Evolutionary conservation across 2,888 invertebrate species (phyloP).

Genomic region (Campoplex nolae): DNA sequence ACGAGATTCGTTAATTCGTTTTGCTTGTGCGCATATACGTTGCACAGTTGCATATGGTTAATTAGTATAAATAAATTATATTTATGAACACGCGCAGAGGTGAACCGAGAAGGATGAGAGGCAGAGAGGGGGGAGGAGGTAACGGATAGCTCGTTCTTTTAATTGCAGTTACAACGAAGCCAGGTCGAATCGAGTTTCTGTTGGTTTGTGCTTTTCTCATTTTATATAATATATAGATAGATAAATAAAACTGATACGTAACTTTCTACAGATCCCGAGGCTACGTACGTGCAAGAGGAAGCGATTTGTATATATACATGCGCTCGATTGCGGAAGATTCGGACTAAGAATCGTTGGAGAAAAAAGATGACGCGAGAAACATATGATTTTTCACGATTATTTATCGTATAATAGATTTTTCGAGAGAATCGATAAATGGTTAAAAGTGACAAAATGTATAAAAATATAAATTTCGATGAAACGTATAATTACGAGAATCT

Average conservation of each 20-base stretch:
- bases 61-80: conserved; percentile 20
- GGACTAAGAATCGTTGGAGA: neutral
- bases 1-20: conserved; percentile 19
- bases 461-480: neutral
- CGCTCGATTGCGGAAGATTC: neutral
- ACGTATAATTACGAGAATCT: neutral
- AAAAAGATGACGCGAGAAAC: neutral
- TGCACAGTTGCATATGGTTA: conserved; percentile 47
- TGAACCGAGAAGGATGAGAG: too few relatives aligned
- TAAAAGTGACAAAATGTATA: neutral
- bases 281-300: conserved; percentile 7
- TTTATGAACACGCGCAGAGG: neutral
- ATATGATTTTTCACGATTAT: neutral
- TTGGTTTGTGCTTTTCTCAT: conserved; percentile 53
- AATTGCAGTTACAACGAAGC: conserved; percentile 75
- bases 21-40: conserved; percentile 33
- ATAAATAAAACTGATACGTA: neutral
- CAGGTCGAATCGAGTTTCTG: conserved; percentile 74
- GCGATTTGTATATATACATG: neutral
- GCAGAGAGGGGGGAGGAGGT: neutral
- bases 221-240: neutral
- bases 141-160: conserved; percentile 70
- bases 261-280: conserved; percentile 48
- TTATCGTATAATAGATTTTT: neutral
- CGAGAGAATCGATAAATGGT: neutral